A percentile compares a stretch with the other conserved stretches of the same genome.
Conservation (phyloP, 2,888 invertebrate genomes). For the Pollenia labialis region DNA sequence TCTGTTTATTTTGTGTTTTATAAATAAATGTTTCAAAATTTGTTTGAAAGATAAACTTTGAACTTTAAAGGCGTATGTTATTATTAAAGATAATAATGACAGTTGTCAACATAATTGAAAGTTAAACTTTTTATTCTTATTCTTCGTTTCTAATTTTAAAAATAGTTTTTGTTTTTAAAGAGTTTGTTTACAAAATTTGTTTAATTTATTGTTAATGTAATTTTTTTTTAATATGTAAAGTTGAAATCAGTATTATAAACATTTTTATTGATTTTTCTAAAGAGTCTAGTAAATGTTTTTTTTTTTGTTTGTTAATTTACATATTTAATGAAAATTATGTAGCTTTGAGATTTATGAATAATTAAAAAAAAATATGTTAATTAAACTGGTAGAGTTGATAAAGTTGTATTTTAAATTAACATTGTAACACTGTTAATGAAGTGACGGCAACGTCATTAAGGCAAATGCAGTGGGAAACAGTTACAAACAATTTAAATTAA, state of each 20-base stretch:
- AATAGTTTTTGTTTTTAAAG: neutral
- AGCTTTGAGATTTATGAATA: neutral
- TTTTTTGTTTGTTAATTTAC: conserved; percentile 16
- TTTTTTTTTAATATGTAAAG: conserved; percentile 22
- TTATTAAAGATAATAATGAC: neutral
- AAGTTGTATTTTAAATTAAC: neutral
- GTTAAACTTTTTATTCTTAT: neutral
- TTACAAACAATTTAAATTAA: neutral
- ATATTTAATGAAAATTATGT: conserved; percentile 35
- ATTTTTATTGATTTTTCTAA: conserved; percentile 12
- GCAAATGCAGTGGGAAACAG: neutral
- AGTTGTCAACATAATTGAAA: conserved; percentile 4
- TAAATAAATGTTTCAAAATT: conserved; percentile 59
- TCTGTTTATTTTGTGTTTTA: conserved; percentile 35
- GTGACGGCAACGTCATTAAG: conserved; percentile 9
- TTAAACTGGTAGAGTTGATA: neutral
- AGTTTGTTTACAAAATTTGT: neutral
- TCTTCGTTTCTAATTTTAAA: neutral
- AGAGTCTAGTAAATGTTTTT: neutral
- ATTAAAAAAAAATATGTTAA: conserved; percentile 2
- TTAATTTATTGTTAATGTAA: neutral
- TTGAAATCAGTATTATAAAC: neutral
- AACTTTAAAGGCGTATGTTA: conserved; percentile 32
- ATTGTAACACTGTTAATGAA: neutral
- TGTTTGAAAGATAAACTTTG: conserved; percentile 65